These are phyloP conservation scores for Reticulitermes speratus DNA, from an alignment of 1,140 invertebrate species.

Conservation along the genomic window DNA sequence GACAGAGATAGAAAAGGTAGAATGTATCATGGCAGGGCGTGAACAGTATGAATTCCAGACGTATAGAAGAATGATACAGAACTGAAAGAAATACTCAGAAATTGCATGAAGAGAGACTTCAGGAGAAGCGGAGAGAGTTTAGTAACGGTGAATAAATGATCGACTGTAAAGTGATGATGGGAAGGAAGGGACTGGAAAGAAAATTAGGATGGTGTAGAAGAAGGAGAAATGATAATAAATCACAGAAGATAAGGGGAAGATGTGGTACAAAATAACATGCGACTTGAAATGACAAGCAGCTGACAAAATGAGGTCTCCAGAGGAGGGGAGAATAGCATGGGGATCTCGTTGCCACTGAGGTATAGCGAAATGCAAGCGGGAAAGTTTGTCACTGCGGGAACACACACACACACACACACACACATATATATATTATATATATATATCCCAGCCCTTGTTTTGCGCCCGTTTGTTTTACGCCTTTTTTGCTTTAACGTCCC, in stretches of 20 bases:
- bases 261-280: background rate
- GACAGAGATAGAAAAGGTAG: background rate
- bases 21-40: background rate
- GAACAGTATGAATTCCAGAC: background rate
- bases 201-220: background rate
- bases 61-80: background rate
- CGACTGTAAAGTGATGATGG: background rate
- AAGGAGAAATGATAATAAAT: background rate
- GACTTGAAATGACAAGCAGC: background rate
- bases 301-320: slow-evolving; percentile 2
- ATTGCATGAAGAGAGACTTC: background rate
- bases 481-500: too few species aligned
- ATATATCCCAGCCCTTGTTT: too few species aligned
- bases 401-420: too few species aligned
- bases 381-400: background rate
- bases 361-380: background rate
- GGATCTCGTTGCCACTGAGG: background rate
- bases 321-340: background rate
- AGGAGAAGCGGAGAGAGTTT: background rate
- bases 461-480: too few species aligned
- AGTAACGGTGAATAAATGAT: background rate
- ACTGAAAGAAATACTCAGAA: background rate
- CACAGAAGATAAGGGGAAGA: background rate
- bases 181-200: background rate
- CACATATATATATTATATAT: too few species aligned